These are phyloP conservation scores for Pitta sordida DNA, from an alignment of 2,113 vertebrate genomes.

Conservation along the genomic window DNA sequence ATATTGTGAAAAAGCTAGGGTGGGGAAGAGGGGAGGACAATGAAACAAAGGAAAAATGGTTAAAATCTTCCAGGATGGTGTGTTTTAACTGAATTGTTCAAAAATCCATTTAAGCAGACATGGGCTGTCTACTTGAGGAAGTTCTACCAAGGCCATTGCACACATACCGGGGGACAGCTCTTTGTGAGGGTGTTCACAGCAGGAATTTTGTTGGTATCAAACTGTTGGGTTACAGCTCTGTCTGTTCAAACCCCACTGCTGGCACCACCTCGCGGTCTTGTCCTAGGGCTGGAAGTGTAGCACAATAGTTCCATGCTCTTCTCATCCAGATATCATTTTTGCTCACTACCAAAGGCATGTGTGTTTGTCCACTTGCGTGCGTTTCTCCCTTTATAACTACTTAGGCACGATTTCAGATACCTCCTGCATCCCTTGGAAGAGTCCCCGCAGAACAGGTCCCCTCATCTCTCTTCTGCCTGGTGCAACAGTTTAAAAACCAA, in stretches of 20 bases:
- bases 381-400: neutral
- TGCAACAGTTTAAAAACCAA: neutral
- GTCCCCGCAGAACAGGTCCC: neutral
- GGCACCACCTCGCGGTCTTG: neutral
- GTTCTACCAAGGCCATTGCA: neutral
- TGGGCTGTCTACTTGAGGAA: neutral
- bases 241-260: neutral
- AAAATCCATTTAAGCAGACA: neutral
- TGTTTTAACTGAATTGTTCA: neutral
- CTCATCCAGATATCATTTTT: fast-evolving
- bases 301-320: fast-evolving
- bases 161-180: fast-evolving
- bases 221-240: neutral
- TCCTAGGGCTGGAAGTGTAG: neutral
- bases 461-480: neutral
- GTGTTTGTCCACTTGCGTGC: fast-evolving
- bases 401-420: neutral
- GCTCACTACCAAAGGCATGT: fast-evolving
- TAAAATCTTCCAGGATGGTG: fast-evolving
- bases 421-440: neutral
- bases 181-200: fast-evolving
- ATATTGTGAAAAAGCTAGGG: neutral
- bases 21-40: too few relatives aligned
- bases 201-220: neutral
- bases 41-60: neutral